Base-by-base conservation (phyloP, 2,797 vertebrate species). In the Muraenolepis orangiensis region DNA sequence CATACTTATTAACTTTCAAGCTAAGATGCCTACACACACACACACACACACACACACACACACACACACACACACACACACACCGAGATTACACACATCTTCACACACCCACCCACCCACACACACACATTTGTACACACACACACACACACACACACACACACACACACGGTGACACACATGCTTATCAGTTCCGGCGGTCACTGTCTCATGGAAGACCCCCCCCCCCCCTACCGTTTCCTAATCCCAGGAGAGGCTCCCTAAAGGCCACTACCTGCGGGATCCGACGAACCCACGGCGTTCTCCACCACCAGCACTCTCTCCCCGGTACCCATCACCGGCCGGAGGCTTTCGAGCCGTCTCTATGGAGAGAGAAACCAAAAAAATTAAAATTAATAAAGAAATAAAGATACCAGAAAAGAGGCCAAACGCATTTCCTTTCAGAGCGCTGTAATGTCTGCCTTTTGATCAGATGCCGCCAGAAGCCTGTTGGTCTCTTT, bases 401-500 rank as follows among this genome's bases (percentile, higher is more conserved):
- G 79, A 80, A 77, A n/a, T n/a, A n/a, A n/a, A n/a, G n/a, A n/a
- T n/a, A n/a, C n/a, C n/a, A n/a, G n/a, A n/a, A 73, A 73, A 80
- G 86, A 82, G 82, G 85, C 85, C 84, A 85, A 87, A 78, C 66
- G 0, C 79, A 78, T 78, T 84, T 91, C 91, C 82, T 92, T 90
- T 91, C 86, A 84, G 84, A 79, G 84, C 83, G 82, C 84, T 7
- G 46, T 87, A 82, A 84, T 83, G 85, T 87, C 80, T 81, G 83
- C 81, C 83, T 87, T 91, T 89, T 89, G 86, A 91, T 89, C 87
- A 88, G 81, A 85, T 81, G 79, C 78, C 78, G 83, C 76, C 74
- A 89, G n/a, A 86, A 88, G 83, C 81, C 81, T 82, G 83, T 70
- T 79, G 76, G 76, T 83, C 20, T 87, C 91, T 92, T 91, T 91